These are phyloP conservation scores for Panthera uncia DNA, from an alignment of 2,113 vertebrate species.

Conservation along the genomic window DNA sequence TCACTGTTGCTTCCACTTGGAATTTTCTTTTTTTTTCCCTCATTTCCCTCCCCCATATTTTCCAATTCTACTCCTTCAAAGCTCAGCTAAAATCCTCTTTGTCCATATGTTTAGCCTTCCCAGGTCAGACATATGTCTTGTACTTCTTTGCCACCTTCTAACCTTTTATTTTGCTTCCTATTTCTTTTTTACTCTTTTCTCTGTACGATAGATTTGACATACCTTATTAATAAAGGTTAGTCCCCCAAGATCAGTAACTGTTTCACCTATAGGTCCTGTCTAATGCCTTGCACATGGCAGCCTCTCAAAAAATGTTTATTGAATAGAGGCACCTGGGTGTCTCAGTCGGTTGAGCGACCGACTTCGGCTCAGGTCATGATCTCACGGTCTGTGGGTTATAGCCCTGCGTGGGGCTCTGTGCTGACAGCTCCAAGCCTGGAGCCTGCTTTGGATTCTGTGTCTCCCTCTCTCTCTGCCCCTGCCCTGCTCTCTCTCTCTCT, in stretches of 20 bases:
- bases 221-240: not conserved
- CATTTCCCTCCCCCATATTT: not conserved
- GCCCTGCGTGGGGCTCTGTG: too few relatives aligned
- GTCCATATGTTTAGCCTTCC: not conserved
- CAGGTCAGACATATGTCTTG: not conserved
- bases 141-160: slow-evolving; percentile 18
- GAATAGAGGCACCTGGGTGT: not conserved
- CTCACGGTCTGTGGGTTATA: too few relatives aligned
- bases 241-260: not conserved
- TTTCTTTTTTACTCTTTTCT: not conserved
- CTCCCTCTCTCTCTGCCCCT: too few relatives aligned
- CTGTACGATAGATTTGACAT: not conserved
- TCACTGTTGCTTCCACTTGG: not conserved
- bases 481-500: too few relatives aligned
- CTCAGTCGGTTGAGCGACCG: too few relatives aligned
- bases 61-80: not conserved
- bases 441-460: too few relatives aligned
- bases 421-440: too few relatives aligned
- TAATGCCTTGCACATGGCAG: not conserved
- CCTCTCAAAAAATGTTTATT: not conserved
- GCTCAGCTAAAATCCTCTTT: not conserved
- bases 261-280: not conserved
- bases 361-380: too few relatives aligned
- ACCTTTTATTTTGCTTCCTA: not conserved
- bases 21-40: not conserved